Evolutionary conservation across 2,888 invertebrate genomes (phyloP), one percentile per base, ranked within the genome.

Genomic region (Platerodrilus igneus): DNA sequence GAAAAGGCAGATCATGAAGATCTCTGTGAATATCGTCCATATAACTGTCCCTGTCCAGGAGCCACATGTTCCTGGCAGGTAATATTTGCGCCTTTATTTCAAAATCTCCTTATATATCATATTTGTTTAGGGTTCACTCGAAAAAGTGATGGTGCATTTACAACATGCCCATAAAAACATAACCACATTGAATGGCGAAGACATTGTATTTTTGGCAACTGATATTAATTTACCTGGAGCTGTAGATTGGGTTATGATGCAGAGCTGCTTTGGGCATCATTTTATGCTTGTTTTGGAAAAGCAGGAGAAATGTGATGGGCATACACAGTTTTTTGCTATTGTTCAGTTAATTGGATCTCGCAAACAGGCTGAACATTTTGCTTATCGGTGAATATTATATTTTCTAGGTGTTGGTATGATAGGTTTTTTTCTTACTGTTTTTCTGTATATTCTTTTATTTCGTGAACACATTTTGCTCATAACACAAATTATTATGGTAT

Each of bases 191-290:
- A 95, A 97, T 78, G 86, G 88, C 32, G 99, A 99, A 71, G 99
- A 99, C 67, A 99, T 99, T 57, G 99, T 99, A 34, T 99, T 99
- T 70, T 73, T 99, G 56, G 99, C 99, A 2, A 99, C 99, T 21
- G 99, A 99, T 69, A 99, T 99, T 46, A 99, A 97, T 73, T 78
- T 99, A 51, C 97, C 97, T 4, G 99, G 99, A 41, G 97, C 96
- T 18, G 96, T 97, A 6, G 96, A 97, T 69, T 97, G 96, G 96
- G 93, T 93, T 3, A 99, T 99, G 99, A 99, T 99, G 97, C 99
- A 99, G 71, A 94, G 94, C 16, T 99, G 99, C 70, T 99, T 97
- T 68, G 94, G 93, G 38, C 95, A 95, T 65, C 93, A 97, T 69
- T 99, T 99, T 64, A 99, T 99, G 97, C 77, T 99, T 52, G 97